These are phyloP conservation scores for Porites lobata DNA, from an alignment of 92 coral and sea anemone genomes.

Conservation along the genomic window DNA sequence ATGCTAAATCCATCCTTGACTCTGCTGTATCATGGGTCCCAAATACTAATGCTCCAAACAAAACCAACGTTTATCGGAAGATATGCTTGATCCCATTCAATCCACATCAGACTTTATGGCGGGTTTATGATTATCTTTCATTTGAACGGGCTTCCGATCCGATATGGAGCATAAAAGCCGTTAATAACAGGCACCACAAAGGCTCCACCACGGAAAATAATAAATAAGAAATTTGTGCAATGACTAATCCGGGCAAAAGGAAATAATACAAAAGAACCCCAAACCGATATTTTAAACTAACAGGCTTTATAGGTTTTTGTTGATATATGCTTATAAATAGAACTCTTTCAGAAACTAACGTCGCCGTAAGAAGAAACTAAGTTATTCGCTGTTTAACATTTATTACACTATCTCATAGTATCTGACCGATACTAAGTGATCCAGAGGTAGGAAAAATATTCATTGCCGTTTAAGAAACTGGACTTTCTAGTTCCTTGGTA, in stretches of 20 bases:
- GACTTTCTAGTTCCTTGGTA: background rate
- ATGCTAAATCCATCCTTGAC: background rate
- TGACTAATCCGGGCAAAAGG: slow-evolving; percentile 3
- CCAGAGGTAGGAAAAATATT: background rate
- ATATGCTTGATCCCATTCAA: slow-evolving; percentile 13
- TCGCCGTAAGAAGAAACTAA: too few relatives aligned
- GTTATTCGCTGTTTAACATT: too few relatives aligned
- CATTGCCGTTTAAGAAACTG: background rate
- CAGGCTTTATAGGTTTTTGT: background rate
- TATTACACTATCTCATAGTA: background rate
- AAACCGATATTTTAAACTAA: background rate
- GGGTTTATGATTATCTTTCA: slow-evolving; percentile 27
- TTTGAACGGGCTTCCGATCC: slow-evolving; percentile 42
- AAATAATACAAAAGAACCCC: background rate
- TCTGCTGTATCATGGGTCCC: slow-evolving; percentile 12
- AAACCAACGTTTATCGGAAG: slow-evolving; percentile 27
- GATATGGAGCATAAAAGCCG: background rate
- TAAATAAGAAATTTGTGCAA: slow-evolving; percentile 23
- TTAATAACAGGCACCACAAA: slow-evolving; percentile 4
- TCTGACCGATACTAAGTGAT: background rate
- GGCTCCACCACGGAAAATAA: background rate
- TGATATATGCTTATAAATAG: slow-evolving; percentile 27
- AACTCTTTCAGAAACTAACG: background rate
- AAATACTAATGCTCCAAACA: slow-evolving; percentile 18
- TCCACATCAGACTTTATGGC: slow-evolving; percentile 32